phyloP scores from a whole-genome alignment of 2,113 vertebrate genomes.

The Oreocharis arfaki region DNA sequence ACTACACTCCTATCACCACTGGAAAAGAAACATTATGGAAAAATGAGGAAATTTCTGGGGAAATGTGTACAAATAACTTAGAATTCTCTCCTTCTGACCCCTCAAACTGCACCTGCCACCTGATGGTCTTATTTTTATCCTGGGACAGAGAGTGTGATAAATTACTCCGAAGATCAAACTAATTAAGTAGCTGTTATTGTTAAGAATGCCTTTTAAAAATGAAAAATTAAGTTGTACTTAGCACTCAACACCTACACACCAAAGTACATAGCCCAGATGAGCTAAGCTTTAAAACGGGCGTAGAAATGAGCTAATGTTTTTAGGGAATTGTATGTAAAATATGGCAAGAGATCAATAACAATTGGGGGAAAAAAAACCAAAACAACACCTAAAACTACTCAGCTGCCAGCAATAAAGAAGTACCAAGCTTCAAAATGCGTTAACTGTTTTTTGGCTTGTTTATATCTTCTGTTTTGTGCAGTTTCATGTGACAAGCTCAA shows the following conservation, averaged over 20 bases:
- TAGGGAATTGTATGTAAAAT: constrained; percentile 55
- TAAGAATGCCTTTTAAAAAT: constrained; percentile 35
- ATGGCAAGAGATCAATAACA: constrained; percentile 64
- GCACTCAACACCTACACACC: constrained; percentile 65
- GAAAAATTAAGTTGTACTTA: constrained; percentile 60
- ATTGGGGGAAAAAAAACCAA: background rate
- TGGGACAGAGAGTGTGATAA: background rate
- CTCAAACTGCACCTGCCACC: background rate
- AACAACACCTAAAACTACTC: constrained; percentile 14
- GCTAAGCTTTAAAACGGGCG: constrained; percentile 52
- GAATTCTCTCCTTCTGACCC: background rate
- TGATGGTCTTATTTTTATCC: background rate
- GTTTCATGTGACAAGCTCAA: background rate
- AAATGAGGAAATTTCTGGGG: background rate
- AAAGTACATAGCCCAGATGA: constrained; percentile 65
- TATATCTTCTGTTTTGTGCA: background rate
- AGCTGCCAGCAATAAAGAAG: constrained; percentile 58
- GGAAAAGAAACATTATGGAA: background rate
- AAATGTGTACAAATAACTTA: background rate
- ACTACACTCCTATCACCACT: background rate
- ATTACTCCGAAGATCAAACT: constrained; percentile 18
- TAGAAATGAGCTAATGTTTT: constrained; percentile 71
- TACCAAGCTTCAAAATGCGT: constrained; percentile 40
- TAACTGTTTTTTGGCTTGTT: constrained; percentile 26
- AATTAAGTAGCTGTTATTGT: constrained; percentile 41